phyloP scores from a whole-genome alignment of 2,797 vertebrate genomes.

The Rhinogobio ventralis region DNA sequence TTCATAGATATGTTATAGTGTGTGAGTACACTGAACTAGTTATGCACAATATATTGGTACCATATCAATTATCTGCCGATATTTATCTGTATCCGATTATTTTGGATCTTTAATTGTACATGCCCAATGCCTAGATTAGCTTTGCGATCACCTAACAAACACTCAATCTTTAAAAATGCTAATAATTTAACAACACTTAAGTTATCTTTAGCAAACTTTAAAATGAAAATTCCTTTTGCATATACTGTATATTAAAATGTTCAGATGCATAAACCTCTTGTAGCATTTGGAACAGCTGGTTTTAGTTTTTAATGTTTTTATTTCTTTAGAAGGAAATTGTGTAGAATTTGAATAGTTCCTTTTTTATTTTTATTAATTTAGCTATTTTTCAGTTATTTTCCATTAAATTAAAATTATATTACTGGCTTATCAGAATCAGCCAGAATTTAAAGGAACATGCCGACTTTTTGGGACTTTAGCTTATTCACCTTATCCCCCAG shows the following conservation, averaged over 20 bases:
- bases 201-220: not conserved
- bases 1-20: not conserved
- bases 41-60: not conserved
- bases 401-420: not conserved
- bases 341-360: constrained; percentile 30
- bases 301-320: not conserved
- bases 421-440: not conserved
- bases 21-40: not conserved
- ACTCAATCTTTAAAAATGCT: not conserved
- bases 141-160: not conserved
- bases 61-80: not conserved
- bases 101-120: not conserved
- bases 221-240: not conserved
- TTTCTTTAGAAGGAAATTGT: not conserved
- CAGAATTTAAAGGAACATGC: too few species aligned
- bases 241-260: not conserved
- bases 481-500: too few species aligned
- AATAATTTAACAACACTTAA: not conserved
- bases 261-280: not conserved
- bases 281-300: not conserved
- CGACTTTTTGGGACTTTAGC: too few species aligned
- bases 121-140: not conserved
- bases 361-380: too few species aligned
- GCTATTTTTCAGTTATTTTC: not conserved
- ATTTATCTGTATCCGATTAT: not conserved